Evolutionary conservation across 2,888 invertebrate genomes (phyloP).

Genomic region (Girardia tigrina): DNA sequence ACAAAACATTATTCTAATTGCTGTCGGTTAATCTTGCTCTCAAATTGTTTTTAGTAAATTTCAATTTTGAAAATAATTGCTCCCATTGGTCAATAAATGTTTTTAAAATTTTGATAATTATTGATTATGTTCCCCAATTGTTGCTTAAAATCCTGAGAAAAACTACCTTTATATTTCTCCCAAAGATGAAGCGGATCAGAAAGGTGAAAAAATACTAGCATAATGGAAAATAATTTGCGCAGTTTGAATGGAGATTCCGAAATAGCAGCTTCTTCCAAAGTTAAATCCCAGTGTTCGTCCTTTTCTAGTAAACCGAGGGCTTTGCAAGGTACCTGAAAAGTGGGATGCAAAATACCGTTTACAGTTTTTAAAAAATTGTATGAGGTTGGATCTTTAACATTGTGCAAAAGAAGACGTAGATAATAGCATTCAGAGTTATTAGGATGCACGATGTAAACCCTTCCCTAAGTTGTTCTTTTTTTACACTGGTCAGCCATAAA

Average conservation of each 20-base stretch:
- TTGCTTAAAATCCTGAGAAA: constrained; percentile 29
- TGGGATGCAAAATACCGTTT: constrained; percentile 40
- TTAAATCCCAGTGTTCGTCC: constrained; percentile 41
- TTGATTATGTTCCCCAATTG: too few relatives aligned
- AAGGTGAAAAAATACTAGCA: constrained; percentile 37
- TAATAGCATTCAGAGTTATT: constrained; percentile 39
- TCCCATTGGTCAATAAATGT: too few relatives aligned
- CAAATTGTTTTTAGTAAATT: too few relatives aligned
- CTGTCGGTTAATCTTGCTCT: too few relatives aligned
- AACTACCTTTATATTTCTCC: constrained; percentile 34
- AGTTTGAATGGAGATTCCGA: constrained; percentile 37
- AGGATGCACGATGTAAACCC: constrained; percentile 40
- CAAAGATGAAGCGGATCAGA: too few relatives aligned
- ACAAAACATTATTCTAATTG: too few relatives aligned
- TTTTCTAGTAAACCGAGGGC: constrained; percentile 42
- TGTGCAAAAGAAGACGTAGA: constrained; percentile 34
- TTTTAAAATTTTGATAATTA: too few relatives aligned
- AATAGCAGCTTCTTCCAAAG: constrained; percentile 40
- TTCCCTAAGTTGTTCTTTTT: constrained; percentile 31
- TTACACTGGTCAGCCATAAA: constrained; percentile 33
- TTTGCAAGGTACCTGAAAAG: constrained; percentile 43
- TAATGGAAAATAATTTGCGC: constrained; percentile 38
- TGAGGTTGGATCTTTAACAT: constrained; percentile 36
- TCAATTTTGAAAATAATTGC: too few relatives aligned
- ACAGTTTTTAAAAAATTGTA: constrained; percentile 39